phyloP scores from a whole-genome alignment of 2,888 invertebrate species.

The Fissipunctia ypsillon region DNA sequence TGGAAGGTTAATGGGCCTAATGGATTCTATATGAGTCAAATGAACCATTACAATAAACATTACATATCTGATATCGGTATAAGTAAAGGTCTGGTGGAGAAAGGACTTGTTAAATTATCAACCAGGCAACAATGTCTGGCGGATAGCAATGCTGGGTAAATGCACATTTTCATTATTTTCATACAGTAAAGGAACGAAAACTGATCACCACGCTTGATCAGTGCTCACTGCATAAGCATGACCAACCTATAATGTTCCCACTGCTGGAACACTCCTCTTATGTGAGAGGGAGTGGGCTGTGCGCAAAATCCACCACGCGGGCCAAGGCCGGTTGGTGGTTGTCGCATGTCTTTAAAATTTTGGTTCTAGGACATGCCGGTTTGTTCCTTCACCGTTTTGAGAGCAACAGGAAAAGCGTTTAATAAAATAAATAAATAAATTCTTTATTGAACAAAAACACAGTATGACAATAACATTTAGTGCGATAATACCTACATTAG shows the following conservation, averaged over 20 bases:
- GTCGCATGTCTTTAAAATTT: too few relatives aligned
- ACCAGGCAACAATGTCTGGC: not conserved
- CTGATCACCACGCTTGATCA: not conserved
- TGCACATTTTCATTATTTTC: not conserved
- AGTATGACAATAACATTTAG: too few relatives aligned
- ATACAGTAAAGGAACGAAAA: not conserved
- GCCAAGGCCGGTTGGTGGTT: too few relatives aligned
- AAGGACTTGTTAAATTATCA: not conserved
- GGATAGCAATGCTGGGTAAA: not conserved
- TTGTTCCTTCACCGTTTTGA: too few relatives aligned
- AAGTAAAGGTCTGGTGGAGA: slow-evolving; percentile 1
- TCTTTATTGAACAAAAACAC: too few relatives aligned
- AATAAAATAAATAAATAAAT: too few relatives aligned
- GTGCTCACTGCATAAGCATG: too few relatives aligned
- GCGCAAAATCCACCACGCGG: not conserved
- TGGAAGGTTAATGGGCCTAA: slow-evolving; percentile 56
- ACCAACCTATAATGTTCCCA: not conserved
- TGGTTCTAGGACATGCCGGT: too few relatives aligned
- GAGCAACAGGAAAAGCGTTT: too few relatives aligned
- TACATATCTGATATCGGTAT: slow-evolving; percentile 14
- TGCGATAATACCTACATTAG: too few relatives aligned
- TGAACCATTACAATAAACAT: slow-evolving; percentile 51
- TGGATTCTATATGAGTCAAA: slow-evolving; percentile 58
- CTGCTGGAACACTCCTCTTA: not conserved
- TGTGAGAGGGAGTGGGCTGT: not conserved